phyloP scores from a whole-genome alignment of 2,888 invertebrate species.

The Thecophora atra region DNA sequence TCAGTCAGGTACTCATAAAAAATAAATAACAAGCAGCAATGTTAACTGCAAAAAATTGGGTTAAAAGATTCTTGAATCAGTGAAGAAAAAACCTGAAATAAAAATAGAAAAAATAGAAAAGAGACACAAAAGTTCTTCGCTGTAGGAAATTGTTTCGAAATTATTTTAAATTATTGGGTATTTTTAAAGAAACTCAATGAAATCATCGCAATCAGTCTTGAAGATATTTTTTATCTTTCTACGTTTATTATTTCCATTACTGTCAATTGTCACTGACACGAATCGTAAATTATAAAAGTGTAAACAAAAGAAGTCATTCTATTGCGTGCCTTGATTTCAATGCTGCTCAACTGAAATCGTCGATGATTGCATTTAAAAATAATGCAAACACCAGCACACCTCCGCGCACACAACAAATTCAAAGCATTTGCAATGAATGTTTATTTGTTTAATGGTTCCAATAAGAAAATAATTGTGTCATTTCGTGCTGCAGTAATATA shows the following conservation, averaged over 20 bases:
- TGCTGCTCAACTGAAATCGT: constrained; percentile 9
- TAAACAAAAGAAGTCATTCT: constrained; percentile 17
- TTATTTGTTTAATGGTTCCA: neutral
- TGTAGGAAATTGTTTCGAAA: no score
- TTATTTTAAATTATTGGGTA: no score
- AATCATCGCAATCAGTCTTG: no score
- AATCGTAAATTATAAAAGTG: neutral
- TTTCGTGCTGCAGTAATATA: neutral
- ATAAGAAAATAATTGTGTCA: constrained; percentile 10
- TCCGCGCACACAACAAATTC: neutral
- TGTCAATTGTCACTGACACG: neutral
- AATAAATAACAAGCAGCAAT: neutral
- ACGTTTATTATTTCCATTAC: no score
- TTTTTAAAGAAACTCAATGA: no score
- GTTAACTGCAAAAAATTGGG: neutral
- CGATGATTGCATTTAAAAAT: constrained; percentile 33
- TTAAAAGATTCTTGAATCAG: no score
- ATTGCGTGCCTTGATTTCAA: constrained; percentile 16
- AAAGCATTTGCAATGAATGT: neutral
- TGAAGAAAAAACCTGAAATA: no score
- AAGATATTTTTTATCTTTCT: no score
- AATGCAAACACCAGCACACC: constrained; percentile 9
- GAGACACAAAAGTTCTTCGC: no score
- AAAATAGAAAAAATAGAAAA: no score
- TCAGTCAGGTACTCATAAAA: neutral